Evolutionary conservation across 1,140 invertebrate species (phyloP), one percentile per base, ranked within the genome.

Genomic region (Listronotus bonariensis): DNA sequence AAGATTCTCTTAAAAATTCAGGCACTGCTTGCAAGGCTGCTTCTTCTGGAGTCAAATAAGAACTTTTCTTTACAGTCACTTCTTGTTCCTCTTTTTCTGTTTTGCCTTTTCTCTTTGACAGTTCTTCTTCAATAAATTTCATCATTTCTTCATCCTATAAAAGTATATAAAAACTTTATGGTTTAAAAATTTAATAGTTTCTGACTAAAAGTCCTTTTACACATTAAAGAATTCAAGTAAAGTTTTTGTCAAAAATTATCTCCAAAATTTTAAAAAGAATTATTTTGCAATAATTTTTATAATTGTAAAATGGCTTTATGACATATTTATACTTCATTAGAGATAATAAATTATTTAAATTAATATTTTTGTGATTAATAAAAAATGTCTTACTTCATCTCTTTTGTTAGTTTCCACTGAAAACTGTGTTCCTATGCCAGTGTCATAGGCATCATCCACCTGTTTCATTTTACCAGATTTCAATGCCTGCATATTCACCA

Each of bases 331-430:
- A n/a, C n/a, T n/a, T n/a, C n/a, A n/a, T n/a, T n/a, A n/a, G n/a
- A n/a, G n/a, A 26, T 26, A 26, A 26, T 26, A 26, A 1, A 26
- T 26, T 26, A 26, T 26, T 26, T 26, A 26, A 26, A 26, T 26
- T 26, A 26, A 26, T 26, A 26, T 5, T n/a, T n/a, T n/a, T 26
- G 5, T 3, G 5, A 26, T 26, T 26, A 26, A 26, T 26, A 26
- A 3, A 3, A 26, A 26, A 26, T 26, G 20, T 26, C 34, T 41
- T 51, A 60, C 58, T 86, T 99, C 96, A 81, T 98, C 96, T 36
- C 96, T 83, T 80, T 96, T 93, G 79, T 98, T 98, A 0, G 96
- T 99, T 83, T 99, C 96, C 0, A 95, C 94, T 49, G 96, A 98
- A 82, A 99, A 99, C 71, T 96, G 93, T 32, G 93, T 96, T n/a